A percentile compares a stretch with the other conserved stretches of the same genome.
These are phyloP conservation scores for Lamellibrachia luymesi DNA, from an alignment of 1,140 invertebrate genomes.

Conservation along the genomic window DNA sequence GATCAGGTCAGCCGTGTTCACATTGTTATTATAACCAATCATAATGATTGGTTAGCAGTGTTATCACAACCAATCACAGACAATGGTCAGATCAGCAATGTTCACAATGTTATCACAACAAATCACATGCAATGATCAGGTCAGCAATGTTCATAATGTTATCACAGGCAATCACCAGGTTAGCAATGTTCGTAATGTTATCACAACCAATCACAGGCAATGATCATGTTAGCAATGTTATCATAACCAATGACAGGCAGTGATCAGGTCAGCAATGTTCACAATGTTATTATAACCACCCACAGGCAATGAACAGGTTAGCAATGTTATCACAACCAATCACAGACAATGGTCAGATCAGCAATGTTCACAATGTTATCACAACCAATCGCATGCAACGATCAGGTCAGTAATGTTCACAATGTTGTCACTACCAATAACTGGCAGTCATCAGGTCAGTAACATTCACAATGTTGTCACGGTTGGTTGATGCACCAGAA, in stretches of 20 bases:
- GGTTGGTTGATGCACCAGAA: no score
- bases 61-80: no score
- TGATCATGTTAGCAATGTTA: constrained; percentile 74
- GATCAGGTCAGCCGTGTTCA: constrained; percentile 70
- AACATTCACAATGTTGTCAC: no score
- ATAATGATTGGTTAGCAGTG: no score
- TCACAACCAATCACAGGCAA: constrained; percentile 72
- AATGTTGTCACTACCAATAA: not conserved
- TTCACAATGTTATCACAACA: not conserved
- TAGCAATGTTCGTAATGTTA: no score
- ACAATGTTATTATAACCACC: not conserved
- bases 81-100: no score
- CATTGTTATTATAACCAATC: not conserved
- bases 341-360: constrained; percentile 94
- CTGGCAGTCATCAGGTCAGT: not conserved
- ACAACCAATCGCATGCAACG: not conserved
- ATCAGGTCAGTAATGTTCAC: not conserved
- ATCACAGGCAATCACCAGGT: no score
- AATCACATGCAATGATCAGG: no score
- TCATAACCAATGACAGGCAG: constrained; percentile 78
- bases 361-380: not conserved
- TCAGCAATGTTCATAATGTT: no score
- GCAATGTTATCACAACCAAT: constrained; percentile 83
- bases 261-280: constrained; percentile 73
- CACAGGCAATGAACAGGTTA: not conserved